A percentile compares a stretch with the other conserved stretches of the same genome.
Evolutionary conservation across 2,797 vertebrate genomes (phyloP).

Genomic region (Yasuhikotakia modesta): DNA sequence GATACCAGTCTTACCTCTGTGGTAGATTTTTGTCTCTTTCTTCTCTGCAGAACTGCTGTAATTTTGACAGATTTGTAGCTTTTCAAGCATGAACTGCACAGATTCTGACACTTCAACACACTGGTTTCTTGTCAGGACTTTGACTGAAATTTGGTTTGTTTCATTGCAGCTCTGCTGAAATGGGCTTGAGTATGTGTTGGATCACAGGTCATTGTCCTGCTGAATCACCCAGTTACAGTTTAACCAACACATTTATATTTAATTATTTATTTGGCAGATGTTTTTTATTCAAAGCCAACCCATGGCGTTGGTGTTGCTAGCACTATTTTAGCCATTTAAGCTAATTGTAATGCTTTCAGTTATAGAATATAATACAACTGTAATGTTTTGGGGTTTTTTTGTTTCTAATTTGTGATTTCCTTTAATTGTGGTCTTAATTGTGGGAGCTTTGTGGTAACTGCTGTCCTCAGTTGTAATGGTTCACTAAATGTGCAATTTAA

Average conservation of each 20-base stretch:
- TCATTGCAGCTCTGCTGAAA: background rate
- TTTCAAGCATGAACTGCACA: background rate
- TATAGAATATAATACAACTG: background rate
- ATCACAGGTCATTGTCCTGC: background rate
- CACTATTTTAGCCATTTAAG: background rate
- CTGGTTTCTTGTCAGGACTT: background rate
- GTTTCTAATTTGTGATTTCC: background rate
- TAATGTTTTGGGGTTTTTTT: background rate
- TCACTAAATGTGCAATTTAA: background rate
- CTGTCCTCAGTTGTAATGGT: background rate
- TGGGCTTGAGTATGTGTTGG: background rate
- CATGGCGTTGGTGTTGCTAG: slow-evolving; percentile 3
- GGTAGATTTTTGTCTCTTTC: background rate
- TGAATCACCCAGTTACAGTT: too few relatives aligned
- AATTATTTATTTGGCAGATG: background rate
- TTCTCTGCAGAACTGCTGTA: background rate
- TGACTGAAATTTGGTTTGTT: background rate
- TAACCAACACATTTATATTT: too few relatives aligned
- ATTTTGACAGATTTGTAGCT: background rate
- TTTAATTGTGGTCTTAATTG: background rate
- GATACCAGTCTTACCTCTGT: background rate
- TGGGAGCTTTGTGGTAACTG: background rate
- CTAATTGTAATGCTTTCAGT: background rate
- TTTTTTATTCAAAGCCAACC: background rate
- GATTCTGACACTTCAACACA: background rate